These are phyloP conservation scores for Pipistrellus pygmaeus DNA, from an alignment of 2,797 vertebrate genomes.

Conservation along the genomic window DNA sequence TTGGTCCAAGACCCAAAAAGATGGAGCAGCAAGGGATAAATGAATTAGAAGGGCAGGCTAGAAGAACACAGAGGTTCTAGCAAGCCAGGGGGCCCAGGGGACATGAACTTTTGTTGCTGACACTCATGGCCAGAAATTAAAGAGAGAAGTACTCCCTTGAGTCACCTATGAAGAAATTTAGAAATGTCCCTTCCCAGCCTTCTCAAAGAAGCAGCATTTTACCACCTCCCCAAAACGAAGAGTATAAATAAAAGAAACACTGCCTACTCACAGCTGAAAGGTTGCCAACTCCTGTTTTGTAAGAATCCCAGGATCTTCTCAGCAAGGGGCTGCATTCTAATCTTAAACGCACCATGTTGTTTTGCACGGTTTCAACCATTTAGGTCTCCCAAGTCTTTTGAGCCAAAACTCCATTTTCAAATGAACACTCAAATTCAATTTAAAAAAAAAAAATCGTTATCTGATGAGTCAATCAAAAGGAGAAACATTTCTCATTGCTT, in stretches of 20 bases:
- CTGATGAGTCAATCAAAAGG: constrained; percentile 41
- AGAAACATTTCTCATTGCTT: neutral
- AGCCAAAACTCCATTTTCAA: constrained; percentile 34
- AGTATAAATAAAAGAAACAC: constrained; percentile 66
- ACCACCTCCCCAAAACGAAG: constrained; percentile 37
- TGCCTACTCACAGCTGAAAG: constrained; percentile 44
- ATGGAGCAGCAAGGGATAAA: neutral
- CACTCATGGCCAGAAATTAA: neutral
- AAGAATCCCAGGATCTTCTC: constrained; percentile 33
- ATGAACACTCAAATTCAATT: neutral
- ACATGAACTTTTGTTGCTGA: neutral
- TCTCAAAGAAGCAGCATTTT: constrained; percentile 3
- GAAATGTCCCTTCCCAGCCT: neutral
- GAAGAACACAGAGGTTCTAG: neutral
- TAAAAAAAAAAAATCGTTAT: neutral
- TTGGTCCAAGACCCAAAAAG: neutral
- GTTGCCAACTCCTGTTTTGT: constrained; percentile 47
- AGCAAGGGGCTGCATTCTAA: constrained; percentile 12
- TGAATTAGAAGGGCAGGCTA: neutral
- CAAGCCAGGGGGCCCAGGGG: neutral
- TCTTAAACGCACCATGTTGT: neutral
- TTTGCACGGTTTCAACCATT: neutral
- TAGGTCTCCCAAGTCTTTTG: neutral
- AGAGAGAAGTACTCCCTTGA: neutral
- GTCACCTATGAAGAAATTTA: neutral